Conservation (phyloP, 92 coral and sea anemone genomes). For the Epizoanthus rinbou region DNA sequence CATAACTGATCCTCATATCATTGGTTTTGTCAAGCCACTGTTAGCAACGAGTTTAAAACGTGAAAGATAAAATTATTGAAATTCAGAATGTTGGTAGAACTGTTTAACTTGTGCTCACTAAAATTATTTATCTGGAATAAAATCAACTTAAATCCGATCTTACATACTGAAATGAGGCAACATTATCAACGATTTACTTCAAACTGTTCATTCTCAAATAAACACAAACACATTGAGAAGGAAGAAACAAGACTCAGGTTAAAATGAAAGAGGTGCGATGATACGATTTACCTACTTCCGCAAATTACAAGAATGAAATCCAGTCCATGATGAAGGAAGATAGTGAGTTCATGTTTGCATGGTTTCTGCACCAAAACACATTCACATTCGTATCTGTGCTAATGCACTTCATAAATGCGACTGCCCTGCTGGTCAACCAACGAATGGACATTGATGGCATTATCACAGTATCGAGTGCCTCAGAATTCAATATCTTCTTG, state of each 20-base stretch:
- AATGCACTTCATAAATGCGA: not conserved
- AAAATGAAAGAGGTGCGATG: constrained; percentile 4
- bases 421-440: constrained; percentile 7
- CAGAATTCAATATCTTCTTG: constrained; percentile 34
- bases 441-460: not conserved
- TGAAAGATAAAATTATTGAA: not conserved
- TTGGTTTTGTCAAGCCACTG: not conserved
- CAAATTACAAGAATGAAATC: not conserved
- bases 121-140: constrained; percentile 5
- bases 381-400: constrained; percentile 7
- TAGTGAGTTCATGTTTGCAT: not conserved
- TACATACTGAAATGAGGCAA: not conserved
- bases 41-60: not conserved
- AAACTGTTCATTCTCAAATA: not conserved
- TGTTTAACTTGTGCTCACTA: not conserved
- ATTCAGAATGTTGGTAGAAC: not conserved
- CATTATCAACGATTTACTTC: not conserved
- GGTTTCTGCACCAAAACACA: not conserved
- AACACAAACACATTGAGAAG: not conserved
- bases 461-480: constrained; percentile 37
- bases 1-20: not conserved
- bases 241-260: not conserved
- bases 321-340: constrained; percentile 10
- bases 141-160: not conserved
- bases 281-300: not conserved